phyloP scores from a whole-genome alignment of 2,888 invertebrate genomes.

The Ceraclea dissimilis region DNA sequence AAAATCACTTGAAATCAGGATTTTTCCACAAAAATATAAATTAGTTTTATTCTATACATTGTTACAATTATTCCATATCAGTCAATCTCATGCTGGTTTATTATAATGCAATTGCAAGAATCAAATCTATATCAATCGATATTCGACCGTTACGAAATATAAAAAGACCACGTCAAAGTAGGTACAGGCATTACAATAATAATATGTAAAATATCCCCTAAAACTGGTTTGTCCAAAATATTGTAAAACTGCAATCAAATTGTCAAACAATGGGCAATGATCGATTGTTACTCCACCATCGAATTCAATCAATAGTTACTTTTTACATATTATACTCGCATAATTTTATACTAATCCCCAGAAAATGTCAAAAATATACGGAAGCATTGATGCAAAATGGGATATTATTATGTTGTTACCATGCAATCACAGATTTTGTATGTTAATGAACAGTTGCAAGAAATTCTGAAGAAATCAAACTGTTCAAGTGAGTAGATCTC shows the following conservation, averaged over 20 bases:
- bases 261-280: constrained; percentile 20
- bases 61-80: constrained; percentile 2
- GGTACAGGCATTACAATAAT: background rate
- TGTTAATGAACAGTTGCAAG: background rate
- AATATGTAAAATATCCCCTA: constrained; percentile 12
- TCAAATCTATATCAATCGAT: constrained; percentile 9
- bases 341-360: constrained; percentile 5
- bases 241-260: constrained; percentile 23
- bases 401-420: background rate
- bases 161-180: constrained; percentile 14
- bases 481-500: background rate
- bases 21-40: background rate
- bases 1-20: background rate
- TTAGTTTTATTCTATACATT: background rate
- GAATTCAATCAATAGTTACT: constrained; percentile 3
- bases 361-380: constrained; percentile 15
- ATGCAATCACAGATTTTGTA: background rate
- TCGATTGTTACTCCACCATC: constrained; percentile 20
- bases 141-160: constrained; percentile 7
- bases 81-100: constrained; percentile 8
- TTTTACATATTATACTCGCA: constrained; percentile 4
- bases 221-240: constrained; percentile 24
- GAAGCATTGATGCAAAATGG: background rate
- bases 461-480: background rate
- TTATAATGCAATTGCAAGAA: constrained; percentile 1